Evolutionary conservation across 2,888 invertebrate species (phyloP), one percentile per base, ranked within the genome.

Genomic region (Caenorhabditis parvicauda): DNA sequence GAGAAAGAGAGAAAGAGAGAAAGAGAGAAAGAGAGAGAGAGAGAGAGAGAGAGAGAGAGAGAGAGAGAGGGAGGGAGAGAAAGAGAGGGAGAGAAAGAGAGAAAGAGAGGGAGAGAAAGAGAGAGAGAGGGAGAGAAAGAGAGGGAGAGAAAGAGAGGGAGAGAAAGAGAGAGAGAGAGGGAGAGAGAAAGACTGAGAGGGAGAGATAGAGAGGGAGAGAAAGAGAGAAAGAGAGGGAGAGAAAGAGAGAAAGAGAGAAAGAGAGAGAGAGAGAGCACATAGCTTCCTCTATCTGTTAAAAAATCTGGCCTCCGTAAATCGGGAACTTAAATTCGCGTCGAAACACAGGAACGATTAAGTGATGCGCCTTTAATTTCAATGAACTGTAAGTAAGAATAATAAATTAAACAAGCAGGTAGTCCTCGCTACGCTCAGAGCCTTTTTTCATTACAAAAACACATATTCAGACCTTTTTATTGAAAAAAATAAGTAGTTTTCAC

Each of bases 251-350:
- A n/a, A 7, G n/a, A 21, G 39, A 39, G 7, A 6, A 21, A 17
- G 6, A n/a, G 17, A 7, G 39, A 39, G 39, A 6, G n/a, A 17
- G 35, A 24, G 12, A 28, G 19, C 22, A 74, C 74, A n/a, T n/a
- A n/a, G n/a, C n/a, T n/a, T n/a, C n/a, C n/a, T n/a, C n/a, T n/a
- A n/a, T n/a, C n/a, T n/a, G n/a, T n/a, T n/a, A n/a, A n/a, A n/a
- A n/a, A n/a, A n/a, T n/a, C n/a, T n/a, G n/a, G n/a, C n/a, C n/a
- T n/a, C n/a, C n/a, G n/a, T n/a, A n/a, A n/a, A n/a, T n/a, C n/a
- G n/a, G n/a, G n/a, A n/a, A n/a, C n/a, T n/a, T n/a, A n/a, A n/a
- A n/a, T n/a, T n/a, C n/a, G n/a, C n/a, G n/a, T n/a, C n/a, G n/a
- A n/a, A n/a, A n/a, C n/a, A n/a, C n/a, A n/a, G n/a, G n/a, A n/a